Evolutionary conservation across 2,113 vertebrate species (phyloP).

Genomic region (Tachysurus fulvidraco): DNA sequence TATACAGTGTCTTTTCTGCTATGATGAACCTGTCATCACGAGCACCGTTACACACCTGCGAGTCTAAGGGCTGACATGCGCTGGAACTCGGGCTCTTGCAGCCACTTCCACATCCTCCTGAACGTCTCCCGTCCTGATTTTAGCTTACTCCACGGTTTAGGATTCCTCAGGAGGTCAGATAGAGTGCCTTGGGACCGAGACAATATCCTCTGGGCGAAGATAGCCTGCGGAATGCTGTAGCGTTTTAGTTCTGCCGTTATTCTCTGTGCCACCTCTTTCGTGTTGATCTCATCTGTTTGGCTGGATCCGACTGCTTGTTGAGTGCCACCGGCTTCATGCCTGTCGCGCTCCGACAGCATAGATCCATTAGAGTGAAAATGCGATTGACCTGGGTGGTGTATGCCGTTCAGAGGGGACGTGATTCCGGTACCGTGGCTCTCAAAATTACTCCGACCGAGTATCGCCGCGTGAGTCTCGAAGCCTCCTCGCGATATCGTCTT

Average conservation of each 20-base stretch:
- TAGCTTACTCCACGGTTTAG: constrained; percentile 99
- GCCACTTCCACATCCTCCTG: constrained; percentile 99
- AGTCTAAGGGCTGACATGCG: constrained; percentile 96
- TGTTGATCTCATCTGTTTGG: constrained; percentile 97
- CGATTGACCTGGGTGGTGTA: constrained; percentile 84
- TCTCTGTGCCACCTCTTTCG: constrained; percentile 95
- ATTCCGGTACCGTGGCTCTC: constrained; percentile 83
- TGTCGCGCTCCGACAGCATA: constrained; percentile 82
- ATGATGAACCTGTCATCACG: neutral
- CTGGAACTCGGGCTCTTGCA: constrained; percentile 98
- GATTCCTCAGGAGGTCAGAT: constrained; percentile 95
- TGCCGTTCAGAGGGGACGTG: constrained; percentile 84
- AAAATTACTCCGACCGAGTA: constrained; percentile 87
- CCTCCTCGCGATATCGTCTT: constrained; percentile 91
- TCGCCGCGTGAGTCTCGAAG: constrained; percentile 90
- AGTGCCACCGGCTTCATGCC: constrained; percentile 75
- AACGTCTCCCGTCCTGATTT: constrained; percentile 98
- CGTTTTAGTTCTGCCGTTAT: constrained; percentile 97
- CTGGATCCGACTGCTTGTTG: constrained; percentile 83
- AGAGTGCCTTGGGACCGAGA: constrained; percentile 97
- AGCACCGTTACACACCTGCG: constrained; percentile 84
- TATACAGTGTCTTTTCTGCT: neutral
- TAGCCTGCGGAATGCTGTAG: constrained; percentile 98
- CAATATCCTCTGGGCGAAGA: constrained; percentile 97
- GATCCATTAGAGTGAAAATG: constrained; percentile 83